Conservation (phyloP, 2,888 invertebrate species). For the Mylabris sibirica region DNA sequence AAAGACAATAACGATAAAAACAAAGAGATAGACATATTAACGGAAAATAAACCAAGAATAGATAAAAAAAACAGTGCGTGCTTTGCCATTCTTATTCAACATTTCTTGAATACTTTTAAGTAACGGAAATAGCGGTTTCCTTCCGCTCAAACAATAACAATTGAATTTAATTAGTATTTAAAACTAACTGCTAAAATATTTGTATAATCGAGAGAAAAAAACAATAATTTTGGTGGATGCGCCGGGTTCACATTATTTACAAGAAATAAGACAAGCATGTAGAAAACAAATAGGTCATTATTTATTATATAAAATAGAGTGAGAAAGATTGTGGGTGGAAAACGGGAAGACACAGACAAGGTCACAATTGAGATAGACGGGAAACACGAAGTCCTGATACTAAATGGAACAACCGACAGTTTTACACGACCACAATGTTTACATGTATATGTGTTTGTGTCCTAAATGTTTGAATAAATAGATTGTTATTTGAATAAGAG, state of each 20-base stretch:
- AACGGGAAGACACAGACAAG: not conserved
- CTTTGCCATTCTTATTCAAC: not conserved
- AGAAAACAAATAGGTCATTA: not conserved
- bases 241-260: not conserved
- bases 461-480: not conserved
- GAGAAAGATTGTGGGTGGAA: not conserved
- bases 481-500: not conserved
- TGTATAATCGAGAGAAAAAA: not conserved
- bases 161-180: not conserved
- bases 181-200: not conserved
- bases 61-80: not conserved
- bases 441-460: not conserved
- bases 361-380: not conserved
- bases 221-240: slow-evolving; percentile 10
- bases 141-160: slow-evolving; percentile 16
- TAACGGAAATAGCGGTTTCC: slow-evolving; percentile 35
- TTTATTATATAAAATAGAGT: not conserved
- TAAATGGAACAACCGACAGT: not conserved
- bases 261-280: not conserved
- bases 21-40: not conserved
- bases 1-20: slow-evolving; percentile 1
- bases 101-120: not conserved
- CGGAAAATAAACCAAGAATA: slow-evolving; percentile 4
- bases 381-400: not conserved
- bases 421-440: not conserved